phyloP scores from a whole-genome alignment of 2,888 invertebrate species.

The Coenonympha glycerion region DNA sequence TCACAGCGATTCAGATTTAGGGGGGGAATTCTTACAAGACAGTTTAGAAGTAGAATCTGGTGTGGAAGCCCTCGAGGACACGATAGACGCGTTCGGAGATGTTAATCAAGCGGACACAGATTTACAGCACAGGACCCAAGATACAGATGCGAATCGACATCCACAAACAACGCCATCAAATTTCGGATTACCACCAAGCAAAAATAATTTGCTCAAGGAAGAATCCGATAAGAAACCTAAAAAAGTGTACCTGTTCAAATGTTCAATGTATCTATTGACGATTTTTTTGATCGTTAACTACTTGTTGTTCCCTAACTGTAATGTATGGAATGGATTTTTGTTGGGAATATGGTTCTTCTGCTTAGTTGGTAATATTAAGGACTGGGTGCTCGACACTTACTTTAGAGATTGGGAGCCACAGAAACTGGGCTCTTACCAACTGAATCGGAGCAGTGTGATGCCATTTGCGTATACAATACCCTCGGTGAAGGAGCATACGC shows the following conservation, averaged over 20 bases:
- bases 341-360: conserved; percentile 64
- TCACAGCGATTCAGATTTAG: conserved; percentile 49
- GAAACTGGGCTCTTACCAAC: conserved; percentile 39
- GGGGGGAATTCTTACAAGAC: conserved; percentile 45
- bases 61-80: conserved; percentile 70
- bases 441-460: conserved; percentile 41
- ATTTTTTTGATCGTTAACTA: conserved; percentile 53
- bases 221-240: conserved; percentile 35
- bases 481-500: conserved; percentile 78
- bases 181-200: conserved; percentile 53
- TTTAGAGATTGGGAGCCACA: conserved; percentile 53
- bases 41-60: conserved; percentile 70
- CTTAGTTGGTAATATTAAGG: conserved; percentile 49
- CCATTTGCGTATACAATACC: conserved; percentile 74
- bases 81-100: conserved; percentile 52
- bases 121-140: conserved; percentile 30
- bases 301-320: conserved; percentile 54
- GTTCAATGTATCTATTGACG: conserved; percentile 58
- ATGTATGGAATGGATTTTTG: conserved; percentile 65
- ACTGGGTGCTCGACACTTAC: conserved; percentile 59
- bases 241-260: conserved; percentile 50
- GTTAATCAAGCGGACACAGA: conserved; percentile 38
- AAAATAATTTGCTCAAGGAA: conserved; percentile 38
- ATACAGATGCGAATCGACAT: conserved; percentile 29
- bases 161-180: conserved; percentile 35